Base-by-base conservation (phyloP, 2,797 vertebrate genomes). In the Lepus oiostolus region DNA sequence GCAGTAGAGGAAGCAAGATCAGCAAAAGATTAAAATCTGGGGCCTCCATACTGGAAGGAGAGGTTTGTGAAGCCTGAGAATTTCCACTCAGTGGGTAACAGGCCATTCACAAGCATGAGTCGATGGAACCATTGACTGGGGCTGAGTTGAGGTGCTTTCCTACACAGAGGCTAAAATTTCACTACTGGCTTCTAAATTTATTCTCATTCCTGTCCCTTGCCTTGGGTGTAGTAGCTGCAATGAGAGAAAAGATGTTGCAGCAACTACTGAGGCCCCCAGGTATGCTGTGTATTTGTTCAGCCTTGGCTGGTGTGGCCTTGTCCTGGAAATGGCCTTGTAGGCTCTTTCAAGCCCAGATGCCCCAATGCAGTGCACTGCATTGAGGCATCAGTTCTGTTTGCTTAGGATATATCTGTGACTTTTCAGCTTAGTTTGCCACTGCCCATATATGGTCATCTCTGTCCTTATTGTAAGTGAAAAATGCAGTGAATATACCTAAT, bases 241-340 rank as follows among this genome's bases (percentile, higher is more conserved):
- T 38, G n/a, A 75, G 76, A 74, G 75, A 76, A 60, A 28, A 26
- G 35, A 16, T 10, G 1, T 75, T 28, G 5, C 1, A 8, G 47
- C n/a, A 52, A 1, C 14, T 38, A 2, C 4, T 7, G 16, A 17
- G 38, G 58, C 19, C 8, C 54, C 58, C 0, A 0, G 32, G 28
- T 10, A 0, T 13, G 2, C 12, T 1, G 0, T 6, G 0, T 16
- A 1, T 28, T 54, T 72, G 32, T 22, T 77, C 35, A n/a, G 38
- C 8, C 38, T 90, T 87, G 68, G 11, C 47, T 83, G 52, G 7
- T 26, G 35, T 63, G 68, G 28, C 11, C 58, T 83, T 2, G 0
- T 35, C 24, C 70, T 63, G 62, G 54, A 81, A 71, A 50, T 5
- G 14, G 35, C 28, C 10, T 1, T 22, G 28, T 38, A 17, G 68